Percentiles rank a stretch among this genome's conserved stretches.
Evolutionary conservation across 2,797 vertebrate species (phyloP).

Genomic region (Carapus acus): DNA sequence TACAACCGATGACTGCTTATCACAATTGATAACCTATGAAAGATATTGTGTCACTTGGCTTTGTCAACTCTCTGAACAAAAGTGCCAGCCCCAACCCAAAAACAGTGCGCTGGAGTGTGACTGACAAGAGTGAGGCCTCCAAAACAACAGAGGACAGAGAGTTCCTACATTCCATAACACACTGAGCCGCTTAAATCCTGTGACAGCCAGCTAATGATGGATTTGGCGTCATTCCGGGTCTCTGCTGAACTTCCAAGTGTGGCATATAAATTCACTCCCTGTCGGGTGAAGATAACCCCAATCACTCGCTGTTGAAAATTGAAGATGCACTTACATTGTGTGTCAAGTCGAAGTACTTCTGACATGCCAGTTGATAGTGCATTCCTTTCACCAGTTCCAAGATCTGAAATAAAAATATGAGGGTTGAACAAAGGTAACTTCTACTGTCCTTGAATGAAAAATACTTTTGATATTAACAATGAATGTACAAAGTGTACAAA

Average conservation of each 20-base stretch:
- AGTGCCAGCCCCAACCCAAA: too few relatives aligned
- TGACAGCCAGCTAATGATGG: slow-evolving; percentile 61
- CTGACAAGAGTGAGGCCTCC: too few relatives aligned
- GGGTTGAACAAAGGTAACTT: slow-evolving; percentile 1
- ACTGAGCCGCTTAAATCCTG: slow-evolving; percentile 32
- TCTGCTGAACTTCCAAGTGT: slow-evolving; percentile 29
- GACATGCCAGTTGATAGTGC: slow-evolving; percentile 97
- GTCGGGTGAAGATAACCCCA: slow-evolving; percentile 32
- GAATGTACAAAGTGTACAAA: too few relatives aligned
- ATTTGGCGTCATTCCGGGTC: slow-evolving; percentile 49
- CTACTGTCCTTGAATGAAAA: not conserved
- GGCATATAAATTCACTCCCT: slow-evolving; percentile 36
- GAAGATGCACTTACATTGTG: slow-evolving; percentile 85
- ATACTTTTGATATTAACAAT: too few relatives aligned
- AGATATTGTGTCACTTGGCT: too few relatives aligned
- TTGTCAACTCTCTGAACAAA: too few relatives aligned
- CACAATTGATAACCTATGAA: too few relatives aligned
- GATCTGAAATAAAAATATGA: slow-evolving; percentile 71
- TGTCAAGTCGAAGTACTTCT: slow-evolving; percentile 96
- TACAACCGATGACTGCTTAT: too few relatives aligned
- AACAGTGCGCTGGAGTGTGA: too few relatives aligned
- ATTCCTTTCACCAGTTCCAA: slow-evolving; percentile 95
- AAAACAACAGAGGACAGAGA: slow-evolving; percentile 31
- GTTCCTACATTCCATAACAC: slow-evolving; percentile 55
- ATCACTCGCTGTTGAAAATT: slow-evolving; percentile 41